Conservation (phyloP, 1,140 invertebrate genomes). For the Leptestheria dahalacensis region DNA sequence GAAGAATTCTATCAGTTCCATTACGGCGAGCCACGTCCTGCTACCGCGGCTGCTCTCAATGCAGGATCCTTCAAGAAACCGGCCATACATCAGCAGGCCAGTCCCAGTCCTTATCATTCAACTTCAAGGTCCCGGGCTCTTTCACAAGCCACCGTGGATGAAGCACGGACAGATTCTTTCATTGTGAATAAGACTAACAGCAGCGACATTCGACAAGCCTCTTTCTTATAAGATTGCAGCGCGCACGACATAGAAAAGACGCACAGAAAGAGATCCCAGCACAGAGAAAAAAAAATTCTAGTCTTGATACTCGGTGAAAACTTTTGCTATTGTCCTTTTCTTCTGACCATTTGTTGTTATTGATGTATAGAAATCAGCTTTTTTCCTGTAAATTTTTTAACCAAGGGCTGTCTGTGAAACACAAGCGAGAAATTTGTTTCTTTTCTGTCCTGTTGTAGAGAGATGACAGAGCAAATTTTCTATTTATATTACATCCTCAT, state of each 20-base stretch:
- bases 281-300: background rate
- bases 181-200: background rate
- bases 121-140: background rate
- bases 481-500: background rate
- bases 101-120: background rate
- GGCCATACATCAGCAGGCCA: background rate
- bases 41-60: background rate
- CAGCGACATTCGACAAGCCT: background rate
- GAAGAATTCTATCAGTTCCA: conserved; percentile 84
- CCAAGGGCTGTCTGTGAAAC: no score
- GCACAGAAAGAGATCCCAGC: background rate
- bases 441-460: no score
- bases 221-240: background rate
- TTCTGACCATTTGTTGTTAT: background rate
- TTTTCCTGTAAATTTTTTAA: no score
- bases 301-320: background rate
- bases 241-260: background rate
- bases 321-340: background rate
- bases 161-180: background rate
- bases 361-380: background rate
- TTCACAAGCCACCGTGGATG: background rate
- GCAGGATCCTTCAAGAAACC: no score
- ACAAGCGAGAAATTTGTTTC: no score
- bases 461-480: background rate
- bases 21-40: conserved; percentile 39